Base-by-base conservation (phyloP, 2,113 vertebrate species). In the Oncorhynchus keta region DNA sequence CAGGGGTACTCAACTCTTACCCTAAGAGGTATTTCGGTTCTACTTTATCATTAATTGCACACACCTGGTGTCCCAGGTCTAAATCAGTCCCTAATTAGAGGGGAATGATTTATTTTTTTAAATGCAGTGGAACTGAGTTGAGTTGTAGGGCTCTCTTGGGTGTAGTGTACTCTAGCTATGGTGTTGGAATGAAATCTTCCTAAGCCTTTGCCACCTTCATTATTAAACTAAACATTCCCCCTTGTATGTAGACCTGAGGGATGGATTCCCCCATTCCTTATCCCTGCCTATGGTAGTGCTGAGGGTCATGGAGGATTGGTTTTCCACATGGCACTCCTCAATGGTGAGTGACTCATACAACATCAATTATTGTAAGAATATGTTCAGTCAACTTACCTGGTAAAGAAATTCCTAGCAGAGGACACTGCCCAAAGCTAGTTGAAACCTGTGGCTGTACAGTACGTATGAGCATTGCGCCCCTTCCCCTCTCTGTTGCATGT, bases 261-360 rank as follows among this genome's bases (percentile, higher is more conserved):
- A 0, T 89, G 84, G 87, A 2, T 75, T 18, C 84, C 87, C 1
- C 5, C 45, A 0, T 87, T 90, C 2, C 2, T 83, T 22, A 82
- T 77, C 39, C 80, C 89, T 69, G 84, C 82, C 1, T 32, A 66
- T 5, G 85, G 86, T 22, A 24, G 61, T 11, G 80, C 89, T 61
- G 68, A 80, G 32, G 90, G 89, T 57, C 73, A 73, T 2, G 86
- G 94, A 4, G 74, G 70, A 2, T 78, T 95, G 39, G 64, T 84
- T 5, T 93, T 94, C 78, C 84, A 90, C 68, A 90, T 94, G 91
- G 86, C 76, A 0, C 83, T 94, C 6, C 87, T 94, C 16, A 90
- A 91, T 70, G 83, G 94, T 94, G 73, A 85, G 78, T 75, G 8
- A 4, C 4, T 2, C 9, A 11, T 45, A 45, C 39, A 45, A 45